Evolutionary conservation across 2,797 vertebrate species (phyloP).

Genomic region (Bovichtus diacanthus): DNA sequence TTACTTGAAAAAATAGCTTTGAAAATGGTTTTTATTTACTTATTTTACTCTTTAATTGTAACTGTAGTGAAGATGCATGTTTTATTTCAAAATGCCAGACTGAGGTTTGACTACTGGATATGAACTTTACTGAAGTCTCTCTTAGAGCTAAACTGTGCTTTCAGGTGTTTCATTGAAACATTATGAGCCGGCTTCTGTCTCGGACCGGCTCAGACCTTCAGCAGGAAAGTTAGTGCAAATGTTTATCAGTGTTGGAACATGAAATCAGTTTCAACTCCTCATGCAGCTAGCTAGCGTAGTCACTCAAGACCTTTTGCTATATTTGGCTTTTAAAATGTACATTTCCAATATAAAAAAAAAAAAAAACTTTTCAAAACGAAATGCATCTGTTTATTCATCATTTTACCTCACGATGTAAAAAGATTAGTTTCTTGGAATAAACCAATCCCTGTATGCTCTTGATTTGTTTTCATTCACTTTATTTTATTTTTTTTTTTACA

Average conservation of each 20-base stretch:
- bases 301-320: slow-evolving; percentile 26
- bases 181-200: background rate
- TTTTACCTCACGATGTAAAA: slow-evolving; percentile 66
- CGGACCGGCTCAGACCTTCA: background rate
- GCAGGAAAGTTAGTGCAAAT: background rate
- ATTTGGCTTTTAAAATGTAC: slow-evolving; percentile 57
- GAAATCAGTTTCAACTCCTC: slow-evolving; percentile 9
- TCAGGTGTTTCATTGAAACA: background rate
- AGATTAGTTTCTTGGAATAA: slow-evolving; percentile 79
- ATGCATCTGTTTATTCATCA: slow-evolving; percentile 70
- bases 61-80: slow-evolving; percentile 74
- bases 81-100: slow-evolving; percentile 21
- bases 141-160: slow-evolving; percentile 1
- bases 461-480: slow-evolving; percentile 47
- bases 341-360: slow-evolving; percentile 41
- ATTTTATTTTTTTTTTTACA: slow-evolving; percentile 6
- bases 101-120: slow-evolving; percentile 7
- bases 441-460: slow-evolving; percentile 56
- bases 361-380: slow-evolving; percentile 46
- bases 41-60: slow-evolving; percentile 47
- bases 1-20: slow-evolving; percentile 35
- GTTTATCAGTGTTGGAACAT: background rate
- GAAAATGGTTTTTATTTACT: slow-evolving; percentile 53
- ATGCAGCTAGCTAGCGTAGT: slow-evolving; percentile 39
- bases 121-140: slow-evolving; percentile 25